Evolutionary conservation across 1,140 invertebrate genomes (phyloP).

Genomic region (Drosophila navojoa): DNA sequence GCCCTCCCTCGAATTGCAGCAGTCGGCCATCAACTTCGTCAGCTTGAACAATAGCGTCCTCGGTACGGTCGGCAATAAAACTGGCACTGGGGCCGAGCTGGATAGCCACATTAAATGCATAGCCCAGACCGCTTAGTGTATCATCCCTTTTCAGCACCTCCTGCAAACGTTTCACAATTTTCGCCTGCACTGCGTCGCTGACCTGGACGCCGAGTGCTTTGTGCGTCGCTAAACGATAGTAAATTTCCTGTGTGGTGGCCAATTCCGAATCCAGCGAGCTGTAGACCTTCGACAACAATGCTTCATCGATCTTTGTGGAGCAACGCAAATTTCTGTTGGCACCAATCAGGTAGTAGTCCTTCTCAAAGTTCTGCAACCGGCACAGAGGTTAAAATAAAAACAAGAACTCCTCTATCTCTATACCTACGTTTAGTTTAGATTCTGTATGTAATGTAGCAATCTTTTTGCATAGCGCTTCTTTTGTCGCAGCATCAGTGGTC

Average conservation of each 20-base stretch:
- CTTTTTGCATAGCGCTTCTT: constrained; percentile 67
- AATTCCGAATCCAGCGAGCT: constrained; percentile 57
- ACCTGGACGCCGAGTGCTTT: constrained; percentile 68
- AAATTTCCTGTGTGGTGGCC: constrained; percentile 72
- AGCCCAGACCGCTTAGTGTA: constrained; percentile 90
- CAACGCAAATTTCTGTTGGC: constrained; percentile 70
- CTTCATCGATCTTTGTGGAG: constrained; percentile 59
- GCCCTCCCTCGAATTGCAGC: constrained; percentile 96
- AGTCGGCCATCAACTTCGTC: constrained; percentile 96
- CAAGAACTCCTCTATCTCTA: no score
- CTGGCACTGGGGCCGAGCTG: constrained; percentile 87
- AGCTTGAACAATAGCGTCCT: constrained; percentile 96
- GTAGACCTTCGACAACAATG: constrained; percentile 63
- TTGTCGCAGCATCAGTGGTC: constrained; percentile 58
- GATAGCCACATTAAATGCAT: constrained; percentile 92
- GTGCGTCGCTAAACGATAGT: constrained; percentile 65
- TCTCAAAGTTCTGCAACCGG: constrained; percentile 74
- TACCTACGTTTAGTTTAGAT: constrained; percentile 81
- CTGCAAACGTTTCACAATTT: constrained; percentile 88
- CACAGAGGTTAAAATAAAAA: background rate
- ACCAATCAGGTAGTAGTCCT: constrained; percentile 82
- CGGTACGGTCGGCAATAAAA: constrained; percentile 92
- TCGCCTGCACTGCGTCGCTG: constrained; percentile 85
- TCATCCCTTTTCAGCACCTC: constrained; percentile 91
- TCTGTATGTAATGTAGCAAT: constrained; percentile 61